Conservation (phyloP, 2,888 invertebrate genomes). For the Andrena chrysosceles region DNA sequence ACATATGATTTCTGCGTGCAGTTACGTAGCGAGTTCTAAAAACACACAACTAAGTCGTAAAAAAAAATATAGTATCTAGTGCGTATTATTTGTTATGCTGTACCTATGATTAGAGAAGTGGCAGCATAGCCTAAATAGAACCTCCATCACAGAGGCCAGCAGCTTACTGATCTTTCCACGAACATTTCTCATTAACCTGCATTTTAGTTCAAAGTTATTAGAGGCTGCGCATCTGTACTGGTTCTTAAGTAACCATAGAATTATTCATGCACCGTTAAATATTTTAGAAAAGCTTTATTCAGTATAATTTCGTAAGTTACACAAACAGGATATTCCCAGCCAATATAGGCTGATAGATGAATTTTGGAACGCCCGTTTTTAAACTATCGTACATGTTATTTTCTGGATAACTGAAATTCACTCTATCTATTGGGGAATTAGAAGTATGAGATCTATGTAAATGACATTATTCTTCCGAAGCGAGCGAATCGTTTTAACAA, state of each 20-base stretch:
- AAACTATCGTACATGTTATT: neutral
- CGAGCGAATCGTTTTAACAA: constrained; percentile 5
- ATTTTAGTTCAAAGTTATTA: constrained; percentile 82
- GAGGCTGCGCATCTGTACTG: constrained; percentile 65
- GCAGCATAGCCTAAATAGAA: constrained; percentile 90
- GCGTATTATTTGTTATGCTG: constrained; percentile 80
- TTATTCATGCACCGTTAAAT: constrained; percentile 69
- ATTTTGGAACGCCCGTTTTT: constrained; percentile 21
- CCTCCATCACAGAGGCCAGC: constrained; percentile 90
- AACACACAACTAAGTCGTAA: constrained; percentile 50
- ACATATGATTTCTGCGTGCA: constrained; percentile 49
- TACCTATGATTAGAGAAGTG: constrained; percentile 89
- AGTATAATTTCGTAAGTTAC: constrained; percentile 25
- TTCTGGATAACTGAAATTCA: neutral
- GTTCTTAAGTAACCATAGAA: constrained; percentile 69
- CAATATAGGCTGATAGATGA: neutral
- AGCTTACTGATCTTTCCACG: constrained; percentile 89
- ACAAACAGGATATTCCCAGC: neutral
- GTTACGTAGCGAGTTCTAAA: constrained; percentile 68
- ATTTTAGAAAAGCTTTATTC: constrained; percentile 57
- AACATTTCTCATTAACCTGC: constrained; percentile 88
- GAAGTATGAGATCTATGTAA: too few species aligned
- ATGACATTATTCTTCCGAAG: neutral
- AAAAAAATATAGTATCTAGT: constrained; percentile 65
- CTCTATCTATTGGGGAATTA: neutral